phyloP scores from a whole-genome alignment of 2,888 invertebrate species.

The Yponomeuta evonymella region DNA sequence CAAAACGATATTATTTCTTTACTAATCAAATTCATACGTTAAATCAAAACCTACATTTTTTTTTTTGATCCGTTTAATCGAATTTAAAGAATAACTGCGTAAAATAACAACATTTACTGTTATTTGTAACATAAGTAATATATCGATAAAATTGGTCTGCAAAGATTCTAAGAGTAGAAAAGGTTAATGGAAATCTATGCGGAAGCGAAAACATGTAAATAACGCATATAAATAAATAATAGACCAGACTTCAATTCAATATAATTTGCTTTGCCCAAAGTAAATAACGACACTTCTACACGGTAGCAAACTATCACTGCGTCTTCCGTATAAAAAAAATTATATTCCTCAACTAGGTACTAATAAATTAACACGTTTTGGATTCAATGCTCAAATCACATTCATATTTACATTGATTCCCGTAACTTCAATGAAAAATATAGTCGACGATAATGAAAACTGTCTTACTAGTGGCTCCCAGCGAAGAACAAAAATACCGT shows the following conservation, averaged over 20 bases:
- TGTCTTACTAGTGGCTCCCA: background rate
- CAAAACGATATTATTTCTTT: constrained; percentile 34
- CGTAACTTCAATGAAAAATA: no score
- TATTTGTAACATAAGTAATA: background rate
- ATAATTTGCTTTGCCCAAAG: constrained; percentile 62
- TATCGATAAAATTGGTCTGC: background rate
- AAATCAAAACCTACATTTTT: constrained; percentile 49
- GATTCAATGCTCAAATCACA: no score
- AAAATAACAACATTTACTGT: no score
- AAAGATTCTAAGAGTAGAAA: background rate
- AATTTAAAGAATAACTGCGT: background rate
- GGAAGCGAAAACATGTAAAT: background rate
- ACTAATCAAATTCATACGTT: constrained; percentile 45
- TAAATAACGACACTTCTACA: background rate
- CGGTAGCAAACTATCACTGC: background rate
- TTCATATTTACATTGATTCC: no score
- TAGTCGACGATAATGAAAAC: no score
- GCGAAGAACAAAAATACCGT: constrained; percentile 9
- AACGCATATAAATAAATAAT: constrained; percentile 31
- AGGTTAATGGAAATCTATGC: background rate
- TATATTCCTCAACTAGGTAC: background rate
- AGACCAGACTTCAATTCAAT: constrained; percentile 58
- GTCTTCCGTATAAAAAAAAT: background rate
- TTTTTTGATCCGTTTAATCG: background rate
- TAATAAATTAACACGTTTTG: background rate